These are phyloP conservation scores for Folsomia candida DNA, from an alignment of 2,888 invertebrate genomes.

Conservation along the genomic window DNA sequence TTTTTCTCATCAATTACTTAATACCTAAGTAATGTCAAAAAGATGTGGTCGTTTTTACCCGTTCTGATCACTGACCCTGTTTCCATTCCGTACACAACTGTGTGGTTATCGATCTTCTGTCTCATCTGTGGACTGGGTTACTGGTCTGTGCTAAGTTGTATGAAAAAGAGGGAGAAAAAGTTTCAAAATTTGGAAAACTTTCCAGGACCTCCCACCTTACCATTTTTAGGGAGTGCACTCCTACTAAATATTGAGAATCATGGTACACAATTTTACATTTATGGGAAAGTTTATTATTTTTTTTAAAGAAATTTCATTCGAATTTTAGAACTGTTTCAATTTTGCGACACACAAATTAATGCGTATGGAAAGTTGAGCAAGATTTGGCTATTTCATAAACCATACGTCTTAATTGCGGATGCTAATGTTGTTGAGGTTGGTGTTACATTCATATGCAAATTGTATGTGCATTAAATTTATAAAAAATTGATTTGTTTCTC, in stretches of 20 bases:
- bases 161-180: too few relatives aligned
- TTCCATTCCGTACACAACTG: too few relatives aligned
- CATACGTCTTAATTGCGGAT: not conserved
- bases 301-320: not conserved
- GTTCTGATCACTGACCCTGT: too few relatives aligned
- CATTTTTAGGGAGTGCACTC: not conserved
- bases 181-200: slow-evolving; percentile 8
- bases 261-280: slow-evolving; percentile 4
- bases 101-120: not conserved
- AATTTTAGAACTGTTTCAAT: not conserved
- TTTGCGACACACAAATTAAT: not conserved
- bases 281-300: too few relatives aligned
- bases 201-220: slow-evolving; percentile 7
- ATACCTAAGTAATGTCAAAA: too few relatives aligned
- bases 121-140: not conserved
- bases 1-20: too few relatives aligned
- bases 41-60: too few relatives aligned
- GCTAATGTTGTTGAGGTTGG: not conserved
- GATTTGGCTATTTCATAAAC: slow-evolving; percentile 5
- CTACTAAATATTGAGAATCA: slow-evolving; percentile 9
- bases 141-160: not conserved
- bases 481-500: too few relatives aligned
- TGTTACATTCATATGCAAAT: too few relatives aligned
- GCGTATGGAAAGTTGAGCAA: not conserved
- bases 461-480: too few relatives aligned